Percentiles rank a stretch among this genome's conserved stretches.
Evolutionary conservation across 2,797 vertebrate genomes (phyloP).

Genomic region (Propithecus perrieri): DNA sequence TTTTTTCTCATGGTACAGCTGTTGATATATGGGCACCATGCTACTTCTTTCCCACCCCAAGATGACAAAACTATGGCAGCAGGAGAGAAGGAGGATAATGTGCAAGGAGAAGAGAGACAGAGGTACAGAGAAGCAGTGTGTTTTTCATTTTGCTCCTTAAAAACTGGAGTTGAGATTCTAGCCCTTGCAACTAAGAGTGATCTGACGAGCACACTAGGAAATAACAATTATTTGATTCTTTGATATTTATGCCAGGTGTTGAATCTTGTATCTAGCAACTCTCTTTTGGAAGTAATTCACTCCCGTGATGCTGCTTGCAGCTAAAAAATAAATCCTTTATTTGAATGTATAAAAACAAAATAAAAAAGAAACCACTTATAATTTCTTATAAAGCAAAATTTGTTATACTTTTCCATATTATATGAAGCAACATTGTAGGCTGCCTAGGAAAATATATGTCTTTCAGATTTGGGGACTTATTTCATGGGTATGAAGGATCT

Average conservation of each 20-base stretch:
- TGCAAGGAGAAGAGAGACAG: neutral
- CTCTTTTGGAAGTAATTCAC: neutral
- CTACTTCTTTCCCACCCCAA: neutral
- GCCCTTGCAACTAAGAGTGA: neutral
- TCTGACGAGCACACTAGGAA: neutral
- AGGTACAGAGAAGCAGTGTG: neutral
- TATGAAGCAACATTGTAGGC: neutral
- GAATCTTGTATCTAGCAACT: neutral
- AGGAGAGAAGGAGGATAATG: neutral
- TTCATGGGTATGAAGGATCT: neutral
- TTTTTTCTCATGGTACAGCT: neutral
- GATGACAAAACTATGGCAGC: neutral
- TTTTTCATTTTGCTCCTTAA: neutral
- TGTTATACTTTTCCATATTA: neutral
- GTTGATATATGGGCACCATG: rapidly evolving
- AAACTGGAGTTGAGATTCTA: neutral
- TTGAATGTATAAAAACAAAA: slow-evolving; percentile 10
- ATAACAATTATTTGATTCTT: neutral
- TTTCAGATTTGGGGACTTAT: neutral
- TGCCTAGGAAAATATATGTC: neutral
- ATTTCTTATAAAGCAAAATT: neutral
- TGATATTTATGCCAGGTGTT: neutral
- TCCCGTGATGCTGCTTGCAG: neutral
- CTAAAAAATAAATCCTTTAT: slow-evolving; percentile 1
- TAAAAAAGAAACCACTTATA: neutral